These are phyloP conservation scores for Drosophila eugracilis DNA, from an alignment of 1,140 invertebrate genomes.

Conservation along the genomic window DNA sequence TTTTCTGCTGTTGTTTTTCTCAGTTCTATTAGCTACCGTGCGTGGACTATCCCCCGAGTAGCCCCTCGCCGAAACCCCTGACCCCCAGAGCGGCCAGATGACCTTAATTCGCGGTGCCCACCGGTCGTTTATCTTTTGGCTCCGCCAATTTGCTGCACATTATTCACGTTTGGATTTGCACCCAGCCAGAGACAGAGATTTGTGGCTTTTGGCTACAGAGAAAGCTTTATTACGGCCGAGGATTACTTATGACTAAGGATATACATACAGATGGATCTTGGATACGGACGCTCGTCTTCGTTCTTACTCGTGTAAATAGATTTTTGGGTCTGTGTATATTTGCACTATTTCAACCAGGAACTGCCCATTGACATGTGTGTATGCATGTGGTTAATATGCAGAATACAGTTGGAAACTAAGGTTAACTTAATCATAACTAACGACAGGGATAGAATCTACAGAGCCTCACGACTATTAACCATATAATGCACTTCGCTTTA, in stretches of 20 bases:
- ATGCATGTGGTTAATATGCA: slow-evolving; percentile 15
- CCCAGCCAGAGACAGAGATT: slow-evolving; percentile 35
- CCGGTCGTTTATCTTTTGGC: slow-evolving; percentile 70
- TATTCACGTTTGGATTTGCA: slow-evolving; percentile 53
- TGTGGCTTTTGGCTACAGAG: slow-evolving; percentile 54
- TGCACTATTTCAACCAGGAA: slow-evolving; percentile 80
- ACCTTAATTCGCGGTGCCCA: slow-evolving; percentile 73
- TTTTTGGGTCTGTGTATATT: slow-evolving; percentile 59
- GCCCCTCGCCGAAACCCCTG: slow-evolving; percentile 25
- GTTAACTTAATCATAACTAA: slow-evolving; percentile 29
- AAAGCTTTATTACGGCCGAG: slow-evolving; percentile 68
- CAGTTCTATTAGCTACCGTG: slow-evolving; percentile 38
- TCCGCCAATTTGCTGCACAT: slow-evolving; percentile 70
- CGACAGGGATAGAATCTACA: slow-evolving; percentile 5
- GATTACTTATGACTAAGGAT: slow-evolving; percentile 37
- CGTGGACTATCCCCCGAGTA: slow-evolving; percentile 35
- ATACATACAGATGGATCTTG: slow-evolving; percentile 21
- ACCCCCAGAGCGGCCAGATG: slow-evolving; percentile 49
- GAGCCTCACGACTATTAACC: slow-evolving; percentile 30
- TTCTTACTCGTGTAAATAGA: slow-evolving; percentile 58
- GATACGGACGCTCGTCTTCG: slow-evolving; percentile 17
- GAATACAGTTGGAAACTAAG: slow-evolving; percentile 28
- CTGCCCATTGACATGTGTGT: slow-evolving; percentile 61
- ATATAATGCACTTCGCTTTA: slow-evolving; percentile 36
- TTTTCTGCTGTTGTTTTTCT: slow-evolving; percentile 18